Base-by-base conservation (phyloP, 2,888 invertebrate genomes). In the Opisthograptis luteolata region DNA sequence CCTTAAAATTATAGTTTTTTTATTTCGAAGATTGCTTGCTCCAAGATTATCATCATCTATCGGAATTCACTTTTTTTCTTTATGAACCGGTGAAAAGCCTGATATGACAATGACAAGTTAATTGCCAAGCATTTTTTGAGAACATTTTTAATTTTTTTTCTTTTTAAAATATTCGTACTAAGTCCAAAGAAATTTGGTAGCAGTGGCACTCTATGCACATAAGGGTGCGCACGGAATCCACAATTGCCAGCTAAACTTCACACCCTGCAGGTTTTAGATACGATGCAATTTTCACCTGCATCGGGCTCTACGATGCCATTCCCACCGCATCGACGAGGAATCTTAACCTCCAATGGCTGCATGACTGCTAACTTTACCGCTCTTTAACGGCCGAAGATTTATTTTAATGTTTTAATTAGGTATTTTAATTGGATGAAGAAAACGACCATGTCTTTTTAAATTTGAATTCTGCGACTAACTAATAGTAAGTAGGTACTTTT, bases 171-270 rank as follows among this genome's bases (percentile, higher is more conserved):
- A n/a, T n/a, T n/a, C n/a, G 20, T 4, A 20, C 6, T 15, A 12
- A 14, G 15, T 48, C 48, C 41, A 22, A 28, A 22, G 17, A 48
- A 37, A 34, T 14, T 5, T 3, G 14, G 20, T 4, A 41, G 5
- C 9, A 13, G 10, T 40, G 50, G 30, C 22, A 32, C 22, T 34
- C 24, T 12, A 39, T 15, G 28, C 43, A 40, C 44, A 44, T 50
- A 50, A 50, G 44, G 44, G 28, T 40, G 58, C 46, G 49, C 40
- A 40, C 49, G 46, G 55, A 57, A 58, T 56, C 58, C 55, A 45
- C 61, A 64, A 64, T 62, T 60, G 62, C 59, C 48, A 43, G 53
- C 55, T 41, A 60, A 55, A 61, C 55, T 62, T 58, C 58, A 55
- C 61, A 59, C 62, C 49, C 58, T 53, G 32, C 53, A 43, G 58